Evolutionary conservation across 2,888 invertebrate species (phyloP).

Genomic region (Drosophila niveifrons): DNA sequence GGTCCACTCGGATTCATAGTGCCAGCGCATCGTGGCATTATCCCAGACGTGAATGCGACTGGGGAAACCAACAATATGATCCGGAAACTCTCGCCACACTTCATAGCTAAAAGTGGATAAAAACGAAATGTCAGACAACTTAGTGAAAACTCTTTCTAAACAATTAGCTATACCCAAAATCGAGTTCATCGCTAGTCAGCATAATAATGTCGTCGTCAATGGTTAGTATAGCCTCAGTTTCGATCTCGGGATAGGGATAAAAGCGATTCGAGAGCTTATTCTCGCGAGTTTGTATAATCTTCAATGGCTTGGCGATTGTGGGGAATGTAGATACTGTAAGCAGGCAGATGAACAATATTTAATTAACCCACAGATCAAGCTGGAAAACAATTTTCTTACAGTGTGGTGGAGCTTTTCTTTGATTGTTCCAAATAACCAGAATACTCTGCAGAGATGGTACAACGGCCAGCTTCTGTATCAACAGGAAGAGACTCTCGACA

Average conservation of each 20-base stretch:
- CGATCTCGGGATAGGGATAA: slow-evolving; percentile 97
- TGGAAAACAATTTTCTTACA: slow-evolving; percentile 87
- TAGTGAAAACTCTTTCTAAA: neutral
- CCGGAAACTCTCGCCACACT: slow-evolving; percentile 99
- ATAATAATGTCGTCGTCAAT: slow-evolving; percentile 98
- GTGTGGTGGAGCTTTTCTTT: slow-evolving; percentile 94
- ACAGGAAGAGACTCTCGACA: slow-evolving; percentile 93
- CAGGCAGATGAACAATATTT: neutral
- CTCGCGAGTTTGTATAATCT: slow-evolving; percentile 95
- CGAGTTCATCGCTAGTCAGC: slow-evolving; percentile 97
- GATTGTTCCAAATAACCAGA: slow-evolving; percentile 98
- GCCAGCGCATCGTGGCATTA: slow-evolving; percentile 93
- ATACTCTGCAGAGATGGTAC: slow-evolving; percentile 97
- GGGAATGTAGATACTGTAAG: slow-evolving; percentile 93
- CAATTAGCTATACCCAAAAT: slow-evolving; percentile 91
- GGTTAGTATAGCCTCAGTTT: slow-evolving; percentile 97
- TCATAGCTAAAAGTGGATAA: slow-evolving; percentile 87
- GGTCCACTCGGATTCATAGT: slow-evolving; percentile 98
- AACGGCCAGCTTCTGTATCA: slow-evolving; percentile 93
- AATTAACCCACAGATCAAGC: neutral
- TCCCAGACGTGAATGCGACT: slow-evolving; percentile 98
- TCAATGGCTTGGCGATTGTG: slow-evolving; percentile 93
- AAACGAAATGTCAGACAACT: neutral
- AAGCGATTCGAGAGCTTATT: slow-evolving; percentile 98
- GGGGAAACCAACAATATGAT: slow-evolving; percentile 98